Conservation (phyloP, 2,113 vertebrate genomes). For the Silurus meridionalis region DNA sequence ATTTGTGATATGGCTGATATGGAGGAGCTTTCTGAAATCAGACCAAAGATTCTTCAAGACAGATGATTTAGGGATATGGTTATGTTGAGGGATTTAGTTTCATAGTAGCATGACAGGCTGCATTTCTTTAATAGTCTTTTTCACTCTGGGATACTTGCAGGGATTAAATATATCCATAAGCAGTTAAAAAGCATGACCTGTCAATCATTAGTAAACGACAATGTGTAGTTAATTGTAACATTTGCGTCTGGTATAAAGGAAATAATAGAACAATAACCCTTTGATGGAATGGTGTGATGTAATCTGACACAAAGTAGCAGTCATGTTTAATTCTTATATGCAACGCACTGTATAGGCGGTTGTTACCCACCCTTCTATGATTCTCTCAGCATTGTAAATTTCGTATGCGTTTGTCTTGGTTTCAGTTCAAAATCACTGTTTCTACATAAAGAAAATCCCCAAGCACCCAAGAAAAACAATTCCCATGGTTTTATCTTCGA, state of each 20-base stretch:
- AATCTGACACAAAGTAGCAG: not conserved
- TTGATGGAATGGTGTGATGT: not conserved
- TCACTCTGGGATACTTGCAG: not conserved
- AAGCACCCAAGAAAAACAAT: not conserved
- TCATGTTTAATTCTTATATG: not conserved
- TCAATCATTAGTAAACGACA: not conserved
- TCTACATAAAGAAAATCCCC: not conserved
- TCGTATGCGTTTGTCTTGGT: not conserved
- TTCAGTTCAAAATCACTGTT: not conserved
- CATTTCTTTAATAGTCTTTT: not conserved
- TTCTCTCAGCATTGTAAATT: not conserved
- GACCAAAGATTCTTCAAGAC: not conserved
- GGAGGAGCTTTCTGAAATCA: not conserved
- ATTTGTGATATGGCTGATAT: not conserved
- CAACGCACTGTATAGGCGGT: not conserved
- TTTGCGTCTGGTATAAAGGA: not conserved
- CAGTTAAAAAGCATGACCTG: not conserved
- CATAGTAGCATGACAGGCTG: not conserved
- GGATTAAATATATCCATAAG: not conserved
- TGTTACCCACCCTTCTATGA: not conserved
- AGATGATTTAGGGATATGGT: not conserved
- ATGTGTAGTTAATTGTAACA: not conserved
- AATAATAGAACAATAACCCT: not conserved
- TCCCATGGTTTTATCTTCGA: slow-evolving; percentile 14
- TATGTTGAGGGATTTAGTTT: not conserved